Percentiles rank a stretch among this genome's conserved stretches.
Conservation (phyloP, 2,113 vertebrate species). For the Benitochromis conjunctus region DNA sequence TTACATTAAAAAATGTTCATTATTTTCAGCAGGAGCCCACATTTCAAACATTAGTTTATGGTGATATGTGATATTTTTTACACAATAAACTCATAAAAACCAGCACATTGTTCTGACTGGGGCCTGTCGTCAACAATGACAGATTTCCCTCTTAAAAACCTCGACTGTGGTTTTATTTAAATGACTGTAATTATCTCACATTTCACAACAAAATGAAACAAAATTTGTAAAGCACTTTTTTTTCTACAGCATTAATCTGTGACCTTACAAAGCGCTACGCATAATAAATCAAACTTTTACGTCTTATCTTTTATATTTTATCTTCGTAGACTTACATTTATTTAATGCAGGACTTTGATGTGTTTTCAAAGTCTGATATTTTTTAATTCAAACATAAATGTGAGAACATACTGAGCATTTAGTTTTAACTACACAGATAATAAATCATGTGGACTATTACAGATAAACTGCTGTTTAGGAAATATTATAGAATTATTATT, state of each 20-base stretch:
- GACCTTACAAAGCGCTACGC: background rate
- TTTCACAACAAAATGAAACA: background rate
- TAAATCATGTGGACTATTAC: background rate
- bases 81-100: background rate
- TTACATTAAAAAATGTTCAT: background rate
- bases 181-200: background rate
- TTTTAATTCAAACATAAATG: background rate
- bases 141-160: background rate
- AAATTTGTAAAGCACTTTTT: background rate
- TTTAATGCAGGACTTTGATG: background rate
- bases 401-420: background rate
- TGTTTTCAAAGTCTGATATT: background rate
- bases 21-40: background rate
- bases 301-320: background rate
- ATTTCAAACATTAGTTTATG: background rate
- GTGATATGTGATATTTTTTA: background rate
- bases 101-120: background rate
- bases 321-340: background rate
- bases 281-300: background rate
- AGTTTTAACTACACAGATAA: background rate
- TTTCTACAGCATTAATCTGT: background rate
- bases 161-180: background rate
- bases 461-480: background rate
- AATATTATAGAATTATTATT: background rate
- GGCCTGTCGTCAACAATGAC: background rate